A percentile compares a stretch with the other conserved stretches of the same genome.
Evolutionary conservation across 2,113 vertebrate species (phyloP).

Genomic region (Lepus americanus): DNA sequence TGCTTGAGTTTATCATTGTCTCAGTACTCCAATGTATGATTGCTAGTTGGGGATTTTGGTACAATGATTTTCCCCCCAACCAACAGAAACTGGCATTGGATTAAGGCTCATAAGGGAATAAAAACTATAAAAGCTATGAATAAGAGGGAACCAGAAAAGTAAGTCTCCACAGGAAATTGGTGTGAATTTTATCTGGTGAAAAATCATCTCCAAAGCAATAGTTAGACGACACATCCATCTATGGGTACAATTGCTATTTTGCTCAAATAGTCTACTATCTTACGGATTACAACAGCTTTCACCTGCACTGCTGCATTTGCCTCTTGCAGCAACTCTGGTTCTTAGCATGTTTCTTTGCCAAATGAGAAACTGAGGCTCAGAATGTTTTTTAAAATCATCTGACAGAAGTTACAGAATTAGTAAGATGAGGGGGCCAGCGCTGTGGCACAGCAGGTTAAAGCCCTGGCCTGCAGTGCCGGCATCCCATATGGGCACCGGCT

Average conservation of each 20-base stretch:
- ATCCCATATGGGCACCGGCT: no score
- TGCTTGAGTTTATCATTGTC: not conserved
- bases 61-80: not conserved
- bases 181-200: conserved; percentile 1
- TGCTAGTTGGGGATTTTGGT: not conserved
- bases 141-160: conserved; percentile 18
- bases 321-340: not conserved
- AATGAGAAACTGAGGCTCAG: conserved; percentile 22
- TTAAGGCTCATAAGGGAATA: not conserved
- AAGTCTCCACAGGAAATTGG: not conserved
- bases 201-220: not conserved
- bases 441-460: no score
- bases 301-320: conserved; percentile 24
- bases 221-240: conserved; percentile 6
- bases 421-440: not conserved
- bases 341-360: conserved; percentile 8
- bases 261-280: conserved; percentile 8
- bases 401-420: not conserved
- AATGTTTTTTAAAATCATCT: not conserved
- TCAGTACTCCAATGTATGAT: not conserved
- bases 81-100: not conserved
- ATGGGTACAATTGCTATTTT: conserved; percentile 33
- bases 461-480: no score
- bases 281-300: conserved; percentile 17
- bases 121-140: conserved; percentile 16